A percentile compares a stretch with the other conserved stretches of the same genome.
These are phyloP conservation scores for Corythaixoides concolor DNA, from an alignment of 2,113 vertebrate species.

Conservation along the genomic window DNA sequence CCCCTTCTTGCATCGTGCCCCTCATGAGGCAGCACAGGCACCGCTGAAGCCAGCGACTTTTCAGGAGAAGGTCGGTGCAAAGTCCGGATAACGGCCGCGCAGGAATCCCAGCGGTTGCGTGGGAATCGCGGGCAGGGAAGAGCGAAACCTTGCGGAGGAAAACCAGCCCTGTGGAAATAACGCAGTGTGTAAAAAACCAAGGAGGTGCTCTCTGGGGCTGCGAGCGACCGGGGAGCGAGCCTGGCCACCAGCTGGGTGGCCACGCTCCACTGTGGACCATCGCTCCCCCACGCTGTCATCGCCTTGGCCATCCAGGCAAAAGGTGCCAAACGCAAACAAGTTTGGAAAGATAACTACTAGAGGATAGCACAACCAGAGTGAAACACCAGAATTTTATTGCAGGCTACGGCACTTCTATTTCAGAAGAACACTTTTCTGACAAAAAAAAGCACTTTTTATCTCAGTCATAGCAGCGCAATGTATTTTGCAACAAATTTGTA, in stretches of 20 bases:
- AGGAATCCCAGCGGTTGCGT: not conserved
- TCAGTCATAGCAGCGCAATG: slow-evolving; percentile 87
- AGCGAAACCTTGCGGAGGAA: not conserved
- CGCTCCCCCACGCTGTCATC: slow-evolving; percentile 11
- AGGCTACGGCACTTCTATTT: slow-evolving; percentile 65
- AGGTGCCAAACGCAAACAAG: slow-evolving; percentile 35
- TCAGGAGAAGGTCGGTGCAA: not conserved
- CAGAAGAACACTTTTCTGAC: slow-evolving; percentile 79
- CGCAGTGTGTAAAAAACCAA: not conserved
- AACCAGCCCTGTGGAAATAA: not conserved
- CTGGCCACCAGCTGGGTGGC: not conserved
- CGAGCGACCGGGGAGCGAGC: not conserved
- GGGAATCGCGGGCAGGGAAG: not conserved
- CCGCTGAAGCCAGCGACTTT: slow-evolving; percentile 71
- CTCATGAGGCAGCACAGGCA: slow-evolving; percentile 98
- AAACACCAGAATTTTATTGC: slow-evolving; percentile 36
- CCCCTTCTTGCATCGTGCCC: slow-evolving; percentile 94
- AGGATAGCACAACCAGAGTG: slow-evolving; percentile 64
- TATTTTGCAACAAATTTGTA: slow-evolving; percentile 98
- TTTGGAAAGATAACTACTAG: not conserved
- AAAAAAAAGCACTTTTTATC: slow-evolving; percentile 79
- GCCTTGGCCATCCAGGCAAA: slow-evolving; percentile 27
- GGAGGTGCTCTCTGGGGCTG: not conserved
- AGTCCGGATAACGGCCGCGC: not conserved
- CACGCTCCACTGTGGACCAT: not conserved